Conservation (phyloP, 2,113 vertebrate genomes). For the Australoheros scitulus region DNA sequence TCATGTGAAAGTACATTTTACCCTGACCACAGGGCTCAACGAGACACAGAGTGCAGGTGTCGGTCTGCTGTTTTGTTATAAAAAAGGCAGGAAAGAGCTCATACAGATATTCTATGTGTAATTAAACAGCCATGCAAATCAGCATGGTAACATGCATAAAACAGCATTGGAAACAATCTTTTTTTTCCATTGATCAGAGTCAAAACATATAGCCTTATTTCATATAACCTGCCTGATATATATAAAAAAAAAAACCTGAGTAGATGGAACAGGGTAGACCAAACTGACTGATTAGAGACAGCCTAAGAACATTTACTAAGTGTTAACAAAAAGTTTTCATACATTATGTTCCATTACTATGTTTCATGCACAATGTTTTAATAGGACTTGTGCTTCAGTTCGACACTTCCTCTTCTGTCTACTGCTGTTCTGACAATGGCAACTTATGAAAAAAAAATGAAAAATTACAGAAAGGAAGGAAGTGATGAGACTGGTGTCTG, state of each 20-base stretch:
- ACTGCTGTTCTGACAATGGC: slow-evolving; percentile 74
- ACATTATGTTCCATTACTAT: not conserved
- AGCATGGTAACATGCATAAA: not conserved
- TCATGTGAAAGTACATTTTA: slow-evolving; percentile 64
- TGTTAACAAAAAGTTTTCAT: not conserved
- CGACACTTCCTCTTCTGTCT: slow-evolving; percentile 63
- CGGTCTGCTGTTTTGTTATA: slow-evolving; percentile 14
- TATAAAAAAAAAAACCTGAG: slow-evolving; percentile 1
- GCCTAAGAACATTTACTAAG: not conserved
- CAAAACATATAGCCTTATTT: slow-evolving; percentile 54
- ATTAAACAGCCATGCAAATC: not conserved
- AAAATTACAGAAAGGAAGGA: slow-evolving; percentile 77
- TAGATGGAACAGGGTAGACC: slow-evolving; percentile 11
- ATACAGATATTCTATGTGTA: not conserved
- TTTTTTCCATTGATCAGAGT: slow-evolving; percentile 44
- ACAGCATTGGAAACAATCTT: slow-evolving; percentile 62
- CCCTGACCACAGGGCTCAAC: slow-evolving; percentile 58
- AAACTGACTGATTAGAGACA: slow-evolving; percentile 13
- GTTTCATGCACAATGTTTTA: not conserved
- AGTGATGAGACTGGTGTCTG: slow-evolving; percentile 78
- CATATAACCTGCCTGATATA: slow-evolving; percentile 26
- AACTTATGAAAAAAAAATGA: slow-evolving; percentile 47
- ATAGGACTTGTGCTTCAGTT: slow-evolving; percentile 12
- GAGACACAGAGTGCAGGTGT: slow-evolving; percentile 55
- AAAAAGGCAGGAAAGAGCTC: slow-evolving; percentile 17